Evolutionary conservation across 1,140 invertebrate genomes (phyloP).

Genomic region (Anastrepha obliqua): DNA sequence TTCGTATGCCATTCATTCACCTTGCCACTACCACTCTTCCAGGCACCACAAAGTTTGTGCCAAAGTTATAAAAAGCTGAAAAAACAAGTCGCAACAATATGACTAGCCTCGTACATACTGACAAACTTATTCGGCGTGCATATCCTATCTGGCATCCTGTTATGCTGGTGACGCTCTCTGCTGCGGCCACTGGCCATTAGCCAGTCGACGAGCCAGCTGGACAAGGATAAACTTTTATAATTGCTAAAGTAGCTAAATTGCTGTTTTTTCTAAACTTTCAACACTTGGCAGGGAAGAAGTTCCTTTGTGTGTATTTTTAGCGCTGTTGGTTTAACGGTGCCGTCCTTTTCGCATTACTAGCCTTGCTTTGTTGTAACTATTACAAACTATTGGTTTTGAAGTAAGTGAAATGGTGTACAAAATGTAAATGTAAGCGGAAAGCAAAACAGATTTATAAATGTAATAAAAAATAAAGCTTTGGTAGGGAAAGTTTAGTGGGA

Average conservation of each 20-base stretch:
- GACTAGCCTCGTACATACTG: not conserved
- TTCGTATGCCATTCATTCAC: not conserved
- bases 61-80: not conserved
- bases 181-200: slow-evolving; percentile 9
- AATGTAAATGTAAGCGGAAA: slow-evolving; percentile 46
- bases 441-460: slow-evolving; percentile 34
- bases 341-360: not conserved
- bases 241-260: slow-evolving; percentile 49
- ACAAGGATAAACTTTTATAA: slow-evolving; percentile 45
- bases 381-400: slow-evolving; percentile 36
- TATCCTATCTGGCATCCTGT: not conserved
- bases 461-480: not conserved
- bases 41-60: not conserved
- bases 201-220: not conserved
- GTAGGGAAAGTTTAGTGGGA: slow-evolving; percentile 7
- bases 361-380: not conserved
- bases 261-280: slow-evolving; percentile 47
- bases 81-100: not conserved
- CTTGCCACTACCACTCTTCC: not conserved
- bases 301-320: not conserved
- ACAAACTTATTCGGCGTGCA: not conserved
- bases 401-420: slow-evolving; percentile 40
- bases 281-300: not conserved
- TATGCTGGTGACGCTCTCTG: not conserved
- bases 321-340: not conserved